These are phyloP conservation scores for Eutrigla gurnardus DNA, from an alignment of 2,797 vertebrate species.

Conservation along the genomic window DNA sequence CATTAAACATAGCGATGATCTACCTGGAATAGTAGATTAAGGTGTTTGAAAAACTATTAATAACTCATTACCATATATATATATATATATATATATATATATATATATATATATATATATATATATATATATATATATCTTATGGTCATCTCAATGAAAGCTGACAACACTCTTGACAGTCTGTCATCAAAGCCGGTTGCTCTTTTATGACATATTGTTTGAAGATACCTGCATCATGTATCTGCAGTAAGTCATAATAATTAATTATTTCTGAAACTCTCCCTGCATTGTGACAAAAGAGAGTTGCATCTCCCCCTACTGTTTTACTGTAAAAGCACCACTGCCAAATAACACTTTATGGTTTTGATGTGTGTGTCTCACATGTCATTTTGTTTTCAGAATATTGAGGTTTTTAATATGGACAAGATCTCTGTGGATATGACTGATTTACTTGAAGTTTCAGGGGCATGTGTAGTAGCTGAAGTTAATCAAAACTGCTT, in stretches of 20 bases:
- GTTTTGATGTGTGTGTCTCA: not conserved
- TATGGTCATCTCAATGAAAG: conserved; percentile 31
- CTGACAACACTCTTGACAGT: conserved; percentile 28
- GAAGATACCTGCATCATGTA: conserved; percentile 35
- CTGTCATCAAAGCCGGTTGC: conserved; percentile 33
- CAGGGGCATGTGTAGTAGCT: not conserved
- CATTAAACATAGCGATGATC: not conserved
- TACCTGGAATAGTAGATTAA: not conserved
- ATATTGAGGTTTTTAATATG: not conserved
- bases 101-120: not conserved
- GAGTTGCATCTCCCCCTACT: conserved; percentile 78
- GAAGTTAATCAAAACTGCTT: not conserved
- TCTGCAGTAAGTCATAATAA: conserved; percentile 43
- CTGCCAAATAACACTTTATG: not conserved
- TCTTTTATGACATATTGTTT: conserved; percentile 47
- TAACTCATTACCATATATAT: not conserved
- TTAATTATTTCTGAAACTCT: conserved; percentile 38
- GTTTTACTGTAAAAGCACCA: conserved; percentile 57
- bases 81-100: not conserved
- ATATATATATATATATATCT: not conserved
- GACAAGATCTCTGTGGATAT: not conserved
- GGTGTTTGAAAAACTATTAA: not conserved
- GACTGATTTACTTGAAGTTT: not conserved
- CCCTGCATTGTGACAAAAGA: conserved; percentile 43
- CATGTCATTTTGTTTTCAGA: not conserved